These are phyloP conservation scores for Drosophila erecta DNA, from an alignment of 1,140 invertebrate species.

Conservation along the genomic window DNA sequence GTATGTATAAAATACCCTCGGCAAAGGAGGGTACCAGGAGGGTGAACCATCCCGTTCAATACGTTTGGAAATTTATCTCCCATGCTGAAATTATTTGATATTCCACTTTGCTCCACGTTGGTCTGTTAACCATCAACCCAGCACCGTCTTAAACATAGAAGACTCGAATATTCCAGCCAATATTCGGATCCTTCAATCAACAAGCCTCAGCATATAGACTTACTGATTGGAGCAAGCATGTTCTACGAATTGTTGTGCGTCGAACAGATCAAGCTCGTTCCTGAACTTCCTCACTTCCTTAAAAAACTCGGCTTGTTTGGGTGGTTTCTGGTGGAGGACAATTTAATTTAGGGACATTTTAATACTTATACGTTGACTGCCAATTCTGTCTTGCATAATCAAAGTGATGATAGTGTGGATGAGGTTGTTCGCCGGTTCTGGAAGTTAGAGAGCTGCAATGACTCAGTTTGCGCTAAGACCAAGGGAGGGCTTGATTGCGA, in stretches of 20 bases:
- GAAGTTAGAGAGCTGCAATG: too few relatives aligned
- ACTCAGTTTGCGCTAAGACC: too few relatives aligned
- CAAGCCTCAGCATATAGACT: neutral
- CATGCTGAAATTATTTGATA: too few relatives aligned
- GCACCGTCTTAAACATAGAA: neutral
- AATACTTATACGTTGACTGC: neutral
- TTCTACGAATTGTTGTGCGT: neutral
- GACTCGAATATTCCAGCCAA: neutral
- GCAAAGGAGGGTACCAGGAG: too few relatives aligned
- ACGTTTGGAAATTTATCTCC: too few relatives aligned
- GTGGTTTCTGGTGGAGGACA: neutral
- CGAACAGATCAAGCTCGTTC: neutral
- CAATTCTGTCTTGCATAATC: neutral
- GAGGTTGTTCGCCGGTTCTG: too few relatives aligned
- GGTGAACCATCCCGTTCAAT: too few relatives aligned
- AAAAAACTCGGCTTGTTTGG: neutral
- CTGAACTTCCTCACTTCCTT: too few relatives aligned
- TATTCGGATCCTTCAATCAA: neutral
- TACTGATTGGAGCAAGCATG: neutral
- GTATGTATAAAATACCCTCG: too few relatives aligned
- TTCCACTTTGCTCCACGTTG: too few relatives aligned
- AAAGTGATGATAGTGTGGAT: neutral
- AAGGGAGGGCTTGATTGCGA: too few relatives aligned
- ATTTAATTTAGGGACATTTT: too few relatives aligned
- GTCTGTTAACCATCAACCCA: neutral